Evolutionary conservation across 2,888 invertebrate genomes (phyloP).

Genomic region (Ryuthela nishihirai): DNA sequence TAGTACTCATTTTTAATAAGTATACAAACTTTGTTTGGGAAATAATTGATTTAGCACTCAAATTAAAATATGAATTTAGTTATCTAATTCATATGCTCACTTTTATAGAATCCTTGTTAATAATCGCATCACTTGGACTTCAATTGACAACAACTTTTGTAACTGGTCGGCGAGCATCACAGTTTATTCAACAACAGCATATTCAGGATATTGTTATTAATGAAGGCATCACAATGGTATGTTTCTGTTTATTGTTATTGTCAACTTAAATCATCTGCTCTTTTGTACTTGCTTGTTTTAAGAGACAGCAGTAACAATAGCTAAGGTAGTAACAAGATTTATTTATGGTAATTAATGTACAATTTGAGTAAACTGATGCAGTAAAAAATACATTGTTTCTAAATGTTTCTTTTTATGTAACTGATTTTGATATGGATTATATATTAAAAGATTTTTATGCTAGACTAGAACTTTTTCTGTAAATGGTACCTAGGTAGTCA

Average conservation of each 20-base stretch:
- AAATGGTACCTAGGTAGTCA: no score
- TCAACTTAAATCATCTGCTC: not conserved
- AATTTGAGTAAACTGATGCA: no score
- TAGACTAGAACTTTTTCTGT: no score
- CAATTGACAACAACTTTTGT: constrained; percentile 42
- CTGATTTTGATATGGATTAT: no score
- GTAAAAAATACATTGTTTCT: no score
- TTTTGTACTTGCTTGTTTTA: no score
- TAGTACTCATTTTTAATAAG: no score
- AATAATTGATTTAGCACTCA: not conserved
- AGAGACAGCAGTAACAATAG: no score
- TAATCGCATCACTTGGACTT: constrained; percentile 42
- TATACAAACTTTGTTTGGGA: not conserved
- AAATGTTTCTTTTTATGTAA: no score
- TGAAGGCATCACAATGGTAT: constrained; percentile 44
- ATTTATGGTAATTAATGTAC: no score
- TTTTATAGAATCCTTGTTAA: constrained; percentile 41
- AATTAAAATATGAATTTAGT: not conserved
- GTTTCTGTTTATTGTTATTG: not conserved
- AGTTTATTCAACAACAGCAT: constrained; percentile 40
- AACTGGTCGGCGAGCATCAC: constrained; percentile 39
- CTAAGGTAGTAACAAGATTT: no score
- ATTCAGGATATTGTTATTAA: constrained; percentile 44
- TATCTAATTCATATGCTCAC: not conserved
- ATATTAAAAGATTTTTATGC: no score